Evolutionary conservation across 2,888 invertebrate species (phyloP), one percentile per base, ranked within the genome.

Genomic region (Phaonia tiefii): DNA sequence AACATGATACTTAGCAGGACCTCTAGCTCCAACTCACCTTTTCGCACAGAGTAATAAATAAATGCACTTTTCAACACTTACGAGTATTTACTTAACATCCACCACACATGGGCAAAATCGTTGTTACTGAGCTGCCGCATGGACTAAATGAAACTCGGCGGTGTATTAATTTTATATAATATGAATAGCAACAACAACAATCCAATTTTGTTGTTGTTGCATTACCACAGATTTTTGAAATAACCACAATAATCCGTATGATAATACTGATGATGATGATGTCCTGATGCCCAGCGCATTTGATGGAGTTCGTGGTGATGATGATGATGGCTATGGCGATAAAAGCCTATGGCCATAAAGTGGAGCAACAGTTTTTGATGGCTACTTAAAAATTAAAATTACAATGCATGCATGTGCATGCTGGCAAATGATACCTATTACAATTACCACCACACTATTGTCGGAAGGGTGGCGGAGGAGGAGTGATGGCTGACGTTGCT

Each of bases 331-430:
- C 26, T 13, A n/a, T 63, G 63, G 3, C 66, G 49, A 25, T 75
- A 73, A 78, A 78, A 81, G 78, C 75, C 75, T 69, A 42, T 54
- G 72, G 78, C 72, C 75, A 81, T 67, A 75, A 69, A 69, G 75
- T 70, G 44, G 49, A 72, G 78, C 81, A 81, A 81, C 81, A 78
- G 78, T 75, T 81, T 83, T 82, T 83, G 79, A 83, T 85, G 85
- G 84, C 85, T 86, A 85, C 84, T 86, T 86, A 85, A 86, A 86
- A 86, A 86, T 86, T 85, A 84, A 86, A 86, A 86, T 85, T 84
- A 86, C 81, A 75, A 78, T 75, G 75, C 71, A 70, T 65, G 39
- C 70, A 76, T 63, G 11, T 54, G 63, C 63, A 63, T 22, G 42
- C 17, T 7, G 60, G 22, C 42, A 63, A 63, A 63, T 63, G 63